Evolutionary conservation across 2,888 invertebrate species (phyloP).

Genomic region (Drosophila meridionalis): DNA sequence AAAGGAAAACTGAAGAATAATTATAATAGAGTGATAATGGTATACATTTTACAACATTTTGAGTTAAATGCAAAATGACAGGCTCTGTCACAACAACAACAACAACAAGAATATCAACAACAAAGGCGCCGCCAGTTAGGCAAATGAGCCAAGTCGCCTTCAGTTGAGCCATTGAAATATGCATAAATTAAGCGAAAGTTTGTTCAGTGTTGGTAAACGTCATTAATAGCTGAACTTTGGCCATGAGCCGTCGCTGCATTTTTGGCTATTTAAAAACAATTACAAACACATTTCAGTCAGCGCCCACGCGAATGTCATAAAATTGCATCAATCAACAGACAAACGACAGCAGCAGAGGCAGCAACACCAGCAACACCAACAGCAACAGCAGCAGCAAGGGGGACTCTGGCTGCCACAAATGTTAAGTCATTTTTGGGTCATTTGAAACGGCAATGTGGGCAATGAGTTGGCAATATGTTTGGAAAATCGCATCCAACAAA

Average conservation of each 20-base stretch:
- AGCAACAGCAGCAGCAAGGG: constrained; percentile 6
- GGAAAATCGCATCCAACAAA: constrained; percentile 63
- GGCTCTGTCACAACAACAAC: constrained; percentile 43
- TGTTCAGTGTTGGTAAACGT: constrained; percentile 4
- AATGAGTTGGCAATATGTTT: constrained; percentile 61
- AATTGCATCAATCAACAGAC: constrained; percentile 68
- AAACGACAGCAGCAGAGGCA: constrained; percentile 14
- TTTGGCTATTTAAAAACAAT: constrained; percentile 66
- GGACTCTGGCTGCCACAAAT: constrained; percentile 34
- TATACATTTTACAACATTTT: constrained; percentile 62
- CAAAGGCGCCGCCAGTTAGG: constrained; percentile 65
- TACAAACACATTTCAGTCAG: constrained; percentile 41
- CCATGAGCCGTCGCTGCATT: constrained; percentile 16
- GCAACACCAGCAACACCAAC: not conserved
- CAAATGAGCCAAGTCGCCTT: constrained; percentile 58
- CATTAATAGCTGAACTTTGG: not conserved
- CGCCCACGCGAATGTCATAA: constrained; percentile 64
- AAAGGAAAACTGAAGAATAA: constrained; percentile 44
- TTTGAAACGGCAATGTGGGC: constrained; percentile 42
- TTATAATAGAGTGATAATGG: constrained; percentile 73
- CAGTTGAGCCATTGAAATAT: constrained; percentile 18
- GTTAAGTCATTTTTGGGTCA: constrained; percentile 68
- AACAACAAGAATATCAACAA: constrained; percentile 10
- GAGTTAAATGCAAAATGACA: constrained; percentile 69
- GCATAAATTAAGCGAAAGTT: constrained; percentile 62